Conservation (phyloP, 2,888 invertebrate genomes). For the Elaeidobius kamerunicus region DNA sequence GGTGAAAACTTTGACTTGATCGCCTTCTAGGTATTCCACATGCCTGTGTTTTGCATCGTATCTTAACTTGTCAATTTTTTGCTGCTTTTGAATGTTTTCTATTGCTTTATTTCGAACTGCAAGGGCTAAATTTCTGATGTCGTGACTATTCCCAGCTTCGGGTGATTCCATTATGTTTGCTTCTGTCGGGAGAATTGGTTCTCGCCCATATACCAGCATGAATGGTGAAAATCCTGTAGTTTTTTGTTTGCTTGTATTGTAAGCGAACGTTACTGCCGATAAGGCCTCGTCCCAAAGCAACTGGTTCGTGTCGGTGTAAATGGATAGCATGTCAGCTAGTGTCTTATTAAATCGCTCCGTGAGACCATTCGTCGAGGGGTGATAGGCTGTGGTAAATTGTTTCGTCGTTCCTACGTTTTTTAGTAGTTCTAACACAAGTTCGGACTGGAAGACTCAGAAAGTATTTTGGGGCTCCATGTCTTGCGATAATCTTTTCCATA, state of each 20-base stretch:
- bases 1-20: conserved; percentile 35
- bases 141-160: background rate
- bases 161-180: no score
- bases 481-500: background rate
- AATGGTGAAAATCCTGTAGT: conserved; percentile 30
- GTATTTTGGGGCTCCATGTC: background rate
- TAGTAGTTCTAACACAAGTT: conserved; percentile 33
- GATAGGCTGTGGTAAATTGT: conserved; percentile 27
- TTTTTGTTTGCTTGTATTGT: no score
- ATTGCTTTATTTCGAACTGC: no score
- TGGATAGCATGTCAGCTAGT: conserved; percentile 29
- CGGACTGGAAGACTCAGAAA: conserved; percentile 11
- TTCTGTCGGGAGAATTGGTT: conserved; percentile 29
- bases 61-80: no score
- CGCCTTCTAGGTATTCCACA: no score
- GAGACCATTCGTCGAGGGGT: conserved; percentile 28
- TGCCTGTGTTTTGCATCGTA: no score
- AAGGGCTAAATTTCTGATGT: no score
- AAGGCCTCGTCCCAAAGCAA: no score
- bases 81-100: no score
- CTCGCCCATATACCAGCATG: conserved; percentile 32
- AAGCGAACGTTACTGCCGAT: no score
- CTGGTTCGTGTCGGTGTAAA: conserved; percentile 26
- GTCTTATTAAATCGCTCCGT: conserved; percentile 36
- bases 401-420: conserved; percentile 29